Conservation (phyloP, 1,140 invertebrate genomes). For the Asobara japonica region DNA sequence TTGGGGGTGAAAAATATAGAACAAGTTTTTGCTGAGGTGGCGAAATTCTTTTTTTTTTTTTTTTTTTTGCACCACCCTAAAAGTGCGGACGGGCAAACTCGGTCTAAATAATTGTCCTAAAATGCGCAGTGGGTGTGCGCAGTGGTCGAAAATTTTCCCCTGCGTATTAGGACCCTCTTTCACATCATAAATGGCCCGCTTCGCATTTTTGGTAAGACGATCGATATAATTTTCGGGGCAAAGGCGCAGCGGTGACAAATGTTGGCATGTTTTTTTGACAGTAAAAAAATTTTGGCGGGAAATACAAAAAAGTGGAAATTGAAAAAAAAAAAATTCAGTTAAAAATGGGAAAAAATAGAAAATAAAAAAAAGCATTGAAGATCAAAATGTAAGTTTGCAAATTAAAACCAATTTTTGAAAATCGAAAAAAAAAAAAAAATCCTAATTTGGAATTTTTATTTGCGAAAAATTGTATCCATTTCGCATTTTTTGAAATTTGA, state of each 20-base stretch:
- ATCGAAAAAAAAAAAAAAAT: too few relatives aligned
- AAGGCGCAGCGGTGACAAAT: constrained; percentile 31
- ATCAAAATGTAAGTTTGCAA: too few relatives aligned
- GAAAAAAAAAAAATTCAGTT: too few relatives aligned
- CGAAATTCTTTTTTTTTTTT: too few relatives aligned
- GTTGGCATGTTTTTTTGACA: too few relatives aligned
- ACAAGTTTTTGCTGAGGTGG: too few relatives aligned
- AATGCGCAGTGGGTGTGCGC: constrained; percentile 40
- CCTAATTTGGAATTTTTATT: too few relatives aligned
- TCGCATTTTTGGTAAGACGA: constrained; percentile 40
- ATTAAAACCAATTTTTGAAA: too few relatives aligned
- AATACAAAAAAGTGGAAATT: too few relatives aligned
- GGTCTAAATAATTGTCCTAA: background rate
- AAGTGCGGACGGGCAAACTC: background rate
- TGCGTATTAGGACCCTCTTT: constrained; percentile 38
- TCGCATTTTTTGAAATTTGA: background rate
- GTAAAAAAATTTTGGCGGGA: background rate
- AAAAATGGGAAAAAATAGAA: background rate
- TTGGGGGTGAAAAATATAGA: too few relatives aligned
- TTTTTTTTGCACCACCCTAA: background rate
- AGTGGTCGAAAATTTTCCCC: constrained; percentile 48
- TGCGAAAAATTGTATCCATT: background rate
- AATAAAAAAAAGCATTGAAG: constrained; percentile 18
- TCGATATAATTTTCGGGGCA: constrained; percentile 52
- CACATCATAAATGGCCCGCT: background rate